Percentiles rank a stretch among this genome's conserved stretches.
These are phyloP conservation scores for Lepus townsendii DNA, from an alignment of 2,797 vertebrate species.

Conservation along the genomic window DNA sequence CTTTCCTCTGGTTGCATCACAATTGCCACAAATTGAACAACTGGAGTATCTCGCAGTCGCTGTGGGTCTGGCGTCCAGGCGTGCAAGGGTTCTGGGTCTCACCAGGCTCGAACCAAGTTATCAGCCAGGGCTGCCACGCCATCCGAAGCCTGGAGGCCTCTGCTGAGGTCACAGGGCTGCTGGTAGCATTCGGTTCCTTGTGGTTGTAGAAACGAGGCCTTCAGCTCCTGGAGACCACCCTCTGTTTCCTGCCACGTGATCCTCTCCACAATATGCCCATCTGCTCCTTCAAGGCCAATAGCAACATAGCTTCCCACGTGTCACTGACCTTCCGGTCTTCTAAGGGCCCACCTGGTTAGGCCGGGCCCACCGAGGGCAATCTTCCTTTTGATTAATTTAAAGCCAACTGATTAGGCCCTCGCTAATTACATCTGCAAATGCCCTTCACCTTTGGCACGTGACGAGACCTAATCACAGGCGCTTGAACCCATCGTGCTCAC, in stretches of 20 bases:
- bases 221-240: not conserved
- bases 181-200: not conserved
- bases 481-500: not conserved
- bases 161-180: not conserved
- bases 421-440: not conserved
- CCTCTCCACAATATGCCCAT: not conserved
- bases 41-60: not conserved
- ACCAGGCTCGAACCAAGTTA: not conserved
- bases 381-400: not conserved
- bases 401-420: not conserved
- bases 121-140: not conserved
- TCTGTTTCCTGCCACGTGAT: fast-evolving
- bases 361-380: not conserved
- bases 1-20: not conserved
- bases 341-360: not conserved
- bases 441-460: not conserved
- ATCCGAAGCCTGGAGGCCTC: not conserved
- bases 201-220: not conserved
- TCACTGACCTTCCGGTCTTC: not conserved
- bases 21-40: not conserved
- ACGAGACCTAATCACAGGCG: not conserved
- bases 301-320: not conserved
- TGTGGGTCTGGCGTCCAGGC: not conserved
- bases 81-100: not conserved
- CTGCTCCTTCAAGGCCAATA: not conserved